Percentiles rank a stretch among this genome's conserved stretches.
Evolutionary conservation across 2,113 vertebrate genomes (phyloP).

Genomic region (Coturnix japonica): DNA sequence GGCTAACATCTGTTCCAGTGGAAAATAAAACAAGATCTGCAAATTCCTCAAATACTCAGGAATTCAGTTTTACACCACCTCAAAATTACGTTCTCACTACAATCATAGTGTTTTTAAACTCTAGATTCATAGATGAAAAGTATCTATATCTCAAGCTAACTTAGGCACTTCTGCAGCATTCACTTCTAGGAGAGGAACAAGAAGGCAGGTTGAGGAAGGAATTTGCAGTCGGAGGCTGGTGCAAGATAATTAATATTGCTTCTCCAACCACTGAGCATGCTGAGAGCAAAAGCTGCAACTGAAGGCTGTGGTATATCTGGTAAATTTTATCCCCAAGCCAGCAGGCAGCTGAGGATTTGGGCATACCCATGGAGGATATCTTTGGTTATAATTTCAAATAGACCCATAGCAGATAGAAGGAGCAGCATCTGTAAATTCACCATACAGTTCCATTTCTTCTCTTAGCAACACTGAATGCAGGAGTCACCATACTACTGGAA

Average conservation of each 20-base stretch:
- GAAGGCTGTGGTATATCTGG: neutral
- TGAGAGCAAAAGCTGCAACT: neutral
- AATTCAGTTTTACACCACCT: neutral
- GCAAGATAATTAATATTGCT: neutral
- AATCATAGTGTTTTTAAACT: neutral
- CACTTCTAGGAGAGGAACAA: neutral
- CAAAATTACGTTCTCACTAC: neutral
- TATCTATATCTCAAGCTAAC: neutral
- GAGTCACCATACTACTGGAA: neutral
- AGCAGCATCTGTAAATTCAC: neutral
- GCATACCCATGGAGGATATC: neutral
- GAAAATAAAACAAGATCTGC: constrained; percentile 40
- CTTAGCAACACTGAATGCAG: neutral
- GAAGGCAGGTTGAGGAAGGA: neutral
- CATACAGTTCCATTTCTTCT: neutral
- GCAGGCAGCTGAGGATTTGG: neutral
- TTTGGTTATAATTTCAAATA: neutral
- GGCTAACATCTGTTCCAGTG: constrained; percentile 35
- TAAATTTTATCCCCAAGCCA: neutral
- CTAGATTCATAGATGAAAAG: neutral
- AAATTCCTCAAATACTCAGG: constrained; percentile 19
- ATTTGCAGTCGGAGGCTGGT: neutral
- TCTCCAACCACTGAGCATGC: neutral
- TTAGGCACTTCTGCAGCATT: neutral
- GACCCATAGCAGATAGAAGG: neutral